phyloP scores from a whole-genome alignment of 2,797 vertebrate genomes.

The Gadopsis bispinosus region DNA sequence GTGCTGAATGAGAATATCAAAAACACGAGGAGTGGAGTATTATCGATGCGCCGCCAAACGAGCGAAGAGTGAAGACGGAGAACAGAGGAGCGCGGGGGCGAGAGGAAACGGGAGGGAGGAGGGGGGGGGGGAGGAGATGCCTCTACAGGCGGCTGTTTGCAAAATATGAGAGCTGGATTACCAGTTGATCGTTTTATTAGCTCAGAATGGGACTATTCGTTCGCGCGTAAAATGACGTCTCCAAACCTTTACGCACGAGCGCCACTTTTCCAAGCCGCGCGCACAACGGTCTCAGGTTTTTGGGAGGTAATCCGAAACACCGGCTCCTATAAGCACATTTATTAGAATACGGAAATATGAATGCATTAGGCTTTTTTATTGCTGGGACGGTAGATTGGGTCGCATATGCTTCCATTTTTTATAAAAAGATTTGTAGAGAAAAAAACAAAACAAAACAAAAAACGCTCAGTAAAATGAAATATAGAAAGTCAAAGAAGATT shows the following conservation, averaged over 20 bases:
- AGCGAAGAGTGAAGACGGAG: slow-evolving; percentile 81
- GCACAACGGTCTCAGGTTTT: neutral
- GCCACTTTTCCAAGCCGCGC: neutral
- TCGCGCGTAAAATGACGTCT: slow-evolving; percentile 56
- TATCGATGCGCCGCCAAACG: slow-evolving; percentile 80
- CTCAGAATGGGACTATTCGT: slow-evolving; percentile 13
- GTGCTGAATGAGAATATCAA: slow-evolving; percentile 64
- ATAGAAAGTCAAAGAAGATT: slow-evolving; percentile 53
- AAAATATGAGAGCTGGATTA: slow-evolving; percentile 74
- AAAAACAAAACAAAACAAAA: slow-evolving; percentile 12
- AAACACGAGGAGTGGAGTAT: slow-evolving; percentile 70
- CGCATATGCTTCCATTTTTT: rapidly evolving
- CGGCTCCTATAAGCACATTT: slow-evolving; percentile 2
- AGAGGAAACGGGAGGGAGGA: slow-evolving; percentile 71
- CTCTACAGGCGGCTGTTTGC: slow-evolving; percentile 82
- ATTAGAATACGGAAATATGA: neutral
- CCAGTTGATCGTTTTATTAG: slow-evolving; percentile 64
- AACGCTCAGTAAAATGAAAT: slow-evolving; percentile 40
- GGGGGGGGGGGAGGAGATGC: slow-evolving; percentile 83
- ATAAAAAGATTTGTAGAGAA: neutral
- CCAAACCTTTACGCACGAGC: slow-evolving; percentile 72
- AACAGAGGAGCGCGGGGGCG: slow-evolving; percentile 78
- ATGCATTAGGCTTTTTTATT: slow-evolving; percentile 5
- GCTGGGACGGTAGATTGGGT: neutral
- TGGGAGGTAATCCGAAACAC: neutral